Evolutionary conservation across 1,140 invertebrate species (phyloP).

Genomic region (Ladona fulva): DNA sequence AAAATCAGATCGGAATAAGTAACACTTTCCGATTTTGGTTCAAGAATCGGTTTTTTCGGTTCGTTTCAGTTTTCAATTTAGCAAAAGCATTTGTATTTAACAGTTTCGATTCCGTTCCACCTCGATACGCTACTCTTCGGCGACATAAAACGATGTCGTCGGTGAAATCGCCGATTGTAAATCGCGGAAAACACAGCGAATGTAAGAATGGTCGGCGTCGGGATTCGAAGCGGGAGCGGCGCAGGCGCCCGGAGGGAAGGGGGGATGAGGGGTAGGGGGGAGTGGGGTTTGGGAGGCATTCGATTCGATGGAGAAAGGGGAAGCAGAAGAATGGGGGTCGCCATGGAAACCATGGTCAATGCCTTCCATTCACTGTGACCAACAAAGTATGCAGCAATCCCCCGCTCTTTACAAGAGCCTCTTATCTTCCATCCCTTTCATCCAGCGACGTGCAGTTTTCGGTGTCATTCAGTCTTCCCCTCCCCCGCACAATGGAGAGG

Average conservation of each 20-base stretch:
- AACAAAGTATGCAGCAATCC: slow-evolving; percentile 1
- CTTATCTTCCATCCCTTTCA: not conserved
- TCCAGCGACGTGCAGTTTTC: not conserved
- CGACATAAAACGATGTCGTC: too few relatives aligned
- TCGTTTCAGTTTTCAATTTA: too few relatives aligned
- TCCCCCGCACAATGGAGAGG: not conserved
- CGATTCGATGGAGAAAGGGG: not conserved
- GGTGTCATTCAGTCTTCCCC: not conserved
- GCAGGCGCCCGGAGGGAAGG: not conserved
- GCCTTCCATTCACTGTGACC: not conserved
- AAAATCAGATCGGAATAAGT: too few relatives aligned
- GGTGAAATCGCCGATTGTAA: too few relatives aligned
- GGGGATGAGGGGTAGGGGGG: not conserved
- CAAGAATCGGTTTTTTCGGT: too few relatives aligned
- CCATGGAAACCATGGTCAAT: slow-evolving; percentile 4
- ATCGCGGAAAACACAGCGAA: too few relatives aligned
- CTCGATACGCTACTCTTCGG: too few relatives aligned
- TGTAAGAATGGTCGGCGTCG: not conserved
- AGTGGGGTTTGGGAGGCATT: not conserved
- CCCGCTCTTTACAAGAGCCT: too few relatives aligned
- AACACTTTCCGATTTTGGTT: too few relatives aligned
- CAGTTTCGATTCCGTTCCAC: too few relatives aligned
- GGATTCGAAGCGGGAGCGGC: not conserved
- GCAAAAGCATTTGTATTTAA: too few relatives aligned
- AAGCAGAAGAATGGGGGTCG: not conserved